These are phyloP conservation scores for Ctenopoma multispine DNA, from an alignment of 2,797 vertebrate species.

Conservation along the genomic window DNA sequence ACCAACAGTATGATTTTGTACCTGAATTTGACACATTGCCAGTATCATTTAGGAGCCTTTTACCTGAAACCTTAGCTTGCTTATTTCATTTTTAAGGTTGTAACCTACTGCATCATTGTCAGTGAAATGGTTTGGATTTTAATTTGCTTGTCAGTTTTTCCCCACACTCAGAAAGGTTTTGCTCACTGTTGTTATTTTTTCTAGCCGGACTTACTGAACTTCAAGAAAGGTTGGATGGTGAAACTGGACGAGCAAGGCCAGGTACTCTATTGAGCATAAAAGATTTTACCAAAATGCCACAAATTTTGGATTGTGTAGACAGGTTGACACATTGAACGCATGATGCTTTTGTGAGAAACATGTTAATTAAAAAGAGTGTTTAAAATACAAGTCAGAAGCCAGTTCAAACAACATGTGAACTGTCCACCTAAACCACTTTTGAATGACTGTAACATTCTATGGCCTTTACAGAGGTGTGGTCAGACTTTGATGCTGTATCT, in stretches of 20 bases:
- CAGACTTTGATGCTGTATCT: slow-evolving; percentile 68
- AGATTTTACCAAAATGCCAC: no score
- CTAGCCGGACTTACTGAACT: slow-evolving; percentile 88
- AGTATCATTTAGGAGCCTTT: background rate
- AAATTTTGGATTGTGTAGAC: no score
- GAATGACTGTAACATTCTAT: slow-evolving; percentile 19
- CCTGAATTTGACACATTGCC: background rate
- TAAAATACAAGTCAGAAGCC: slow-evolving; percentile 46
- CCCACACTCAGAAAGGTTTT: background rate
- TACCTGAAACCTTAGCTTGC: background rate
- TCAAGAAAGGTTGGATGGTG: slow-evolving; percentile 91
- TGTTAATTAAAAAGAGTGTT: background rate
- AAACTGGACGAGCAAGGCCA: slow-evolving; percentile 86
- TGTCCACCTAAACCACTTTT: slow-evolving; percentile 33
- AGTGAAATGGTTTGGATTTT: slow-evolving; percentile 18
- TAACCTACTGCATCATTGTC: background rate
- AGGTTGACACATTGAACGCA: background rate
- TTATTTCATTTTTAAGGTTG: slow-evolving; percentile 7
- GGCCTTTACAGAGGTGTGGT: slow-evolving; percentile 60
- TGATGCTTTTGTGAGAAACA: background rate
- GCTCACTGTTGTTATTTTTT: background rate
- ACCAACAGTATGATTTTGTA: background rate
- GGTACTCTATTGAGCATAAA: slow-evolving; percentile 56
- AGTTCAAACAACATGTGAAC: slow-evolving; percentile 37
- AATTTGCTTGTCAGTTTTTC: slow-evolving; percentile 26